Evolutionary conservation across 2,797 vertebrate genomes (phyloP), one percentile per base, ranked within the genome.

Genomic region (Allobates femoralis): DNA sequence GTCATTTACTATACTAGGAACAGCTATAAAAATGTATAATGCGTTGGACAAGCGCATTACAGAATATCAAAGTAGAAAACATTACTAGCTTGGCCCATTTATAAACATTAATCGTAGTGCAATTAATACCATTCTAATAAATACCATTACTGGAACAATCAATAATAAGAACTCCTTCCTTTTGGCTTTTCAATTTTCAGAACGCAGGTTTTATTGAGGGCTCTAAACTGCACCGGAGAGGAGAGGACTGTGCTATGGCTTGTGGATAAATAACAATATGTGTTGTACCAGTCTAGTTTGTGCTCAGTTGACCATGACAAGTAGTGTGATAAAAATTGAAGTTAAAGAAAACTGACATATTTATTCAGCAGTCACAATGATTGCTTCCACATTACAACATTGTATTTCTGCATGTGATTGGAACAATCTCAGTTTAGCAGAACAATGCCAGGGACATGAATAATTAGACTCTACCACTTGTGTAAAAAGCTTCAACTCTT

Each of bases 241-340:
- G 23, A 74, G 28, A 74, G 78, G 18, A 79, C 77, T n/a, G 34
- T 58, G 32, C 55, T 62, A 79, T 60, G 58, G 34, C 58, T 79
- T 16, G 56, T 62, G 34, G 32, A 60, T 79, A 79, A 79, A 62
- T 60, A 79, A 79, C 77, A 79, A 79, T 78, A 58, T 62, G 56
- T 37, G 32, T 37, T 69, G 66, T 79, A 79, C 77, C 56, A 79
- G 77, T 79, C 56, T 79, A 26, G 55, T 79, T 62, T 79, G 79
- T 67, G 62, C 50, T 81, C 62, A 66, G 28, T 81, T 64, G 50
- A 67, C 79, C 62, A 53, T 32, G 62, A 67, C 79, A 81, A 30
- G 60, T 50, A 66, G 79, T 50, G 37, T 64, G 56, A 64, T 80
- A 80, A 64, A 66, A 81, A 81, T 21, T 34, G 79, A 81, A 51